These are phyloP conservation scores for Eulemur mongoz DNA, from an alignment of 2,797 vertebrate genomes.

Conservation along the genomic window DNA sequence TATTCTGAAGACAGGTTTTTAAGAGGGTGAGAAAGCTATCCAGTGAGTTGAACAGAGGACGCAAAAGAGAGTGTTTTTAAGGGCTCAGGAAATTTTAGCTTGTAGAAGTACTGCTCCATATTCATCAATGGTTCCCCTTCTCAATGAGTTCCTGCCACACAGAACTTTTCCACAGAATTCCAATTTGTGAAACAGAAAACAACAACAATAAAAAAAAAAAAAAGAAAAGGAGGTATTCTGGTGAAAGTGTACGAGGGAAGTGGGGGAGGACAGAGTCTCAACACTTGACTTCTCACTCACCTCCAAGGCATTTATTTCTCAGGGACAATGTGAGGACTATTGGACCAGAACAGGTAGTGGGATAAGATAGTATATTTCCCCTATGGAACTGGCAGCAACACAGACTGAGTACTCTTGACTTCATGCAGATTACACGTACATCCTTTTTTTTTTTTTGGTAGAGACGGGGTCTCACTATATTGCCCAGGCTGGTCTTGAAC, in stretches of 20 bases:
- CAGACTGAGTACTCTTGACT: background rate
- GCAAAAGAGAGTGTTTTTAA: slow-evolving; percentile 4
- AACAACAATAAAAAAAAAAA: background rate
- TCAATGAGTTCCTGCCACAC: background rate
- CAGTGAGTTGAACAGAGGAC: slow-evolving; percentile 53
- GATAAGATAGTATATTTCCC: background rate
- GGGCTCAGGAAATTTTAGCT: slow-evolving; percentile 42
- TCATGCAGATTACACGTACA: background rate
- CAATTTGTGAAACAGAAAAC: slow-evolving; percentile 31
- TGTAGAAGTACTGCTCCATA: background rate
- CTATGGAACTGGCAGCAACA: background rate
- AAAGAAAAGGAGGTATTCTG: background rate
- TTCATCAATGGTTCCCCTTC: slow-evolving; percentile 30
- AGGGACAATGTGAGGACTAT: background rate
- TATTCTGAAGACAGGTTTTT: slow-evolving; percentile 66
- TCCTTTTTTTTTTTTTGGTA: background rate
- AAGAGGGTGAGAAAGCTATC: slow-evolving; percentile 59
- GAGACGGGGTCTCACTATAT: background rate
- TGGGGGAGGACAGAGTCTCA: background rate
- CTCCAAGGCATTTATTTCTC: background rate
- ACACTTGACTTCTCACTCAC: background rate
- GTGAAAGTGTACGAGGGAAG: background rate
- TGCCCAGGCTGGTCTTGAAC: background rate
- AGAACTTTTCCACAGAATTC: slow-evolving; percentile 32
- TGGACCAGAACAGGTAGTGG: background rate